These are phyloP conservation scores for Osedax fenrisi DNA, from an alignment of 2,888 invertebrate genomes.

Conservation along the genomic window DNA sequence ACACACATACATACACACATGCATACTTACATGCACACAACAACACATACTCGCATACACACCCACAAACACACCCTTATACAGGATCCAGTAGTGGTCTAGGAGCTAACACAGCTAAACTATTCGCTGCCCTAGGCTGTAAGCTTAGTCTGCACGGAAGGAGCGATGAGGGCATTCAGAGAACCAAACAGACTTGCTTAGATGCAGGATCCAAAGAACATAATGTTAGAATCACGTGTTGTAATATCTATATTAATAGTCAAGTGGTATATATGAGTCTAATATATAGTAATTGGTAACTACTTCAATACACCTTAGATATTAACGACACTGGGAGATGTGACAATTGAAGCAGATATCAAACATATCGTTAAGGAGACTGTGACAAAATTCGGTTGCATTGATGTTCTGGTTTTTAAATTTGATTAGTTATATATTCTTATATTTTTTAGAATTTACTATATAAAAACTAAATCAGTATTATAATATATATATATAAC, in stretches of 20 bases:
- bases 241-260: background rate
- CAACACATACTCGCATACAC: too few relatives aligned
- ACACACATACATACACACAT: too few relatives aligned
- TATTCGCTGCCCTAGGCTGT: background rate
- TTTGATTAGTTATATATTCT: too few relatives aligned
- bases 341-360: background rate
- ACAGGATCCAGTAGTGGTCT: background rate
- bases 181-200: background rate
- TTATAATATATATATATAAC: too few relatives aligned
- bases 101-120: background rate
- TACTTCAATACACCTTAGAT: background rate
- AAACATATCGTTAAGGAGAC: background rate
- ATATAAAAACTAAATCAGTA: too few relatives aligned
- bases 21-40: too few relatives aligned
- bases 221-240: background rate
- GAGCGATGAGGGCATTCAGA: background rate
- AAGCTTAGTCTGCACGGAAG: background rate
- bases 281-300: background rate
- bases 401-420: background rate
- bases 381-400: background rate
- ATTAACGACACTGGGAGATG: background rate
- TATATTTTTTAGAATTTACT: too few relatives aligned
- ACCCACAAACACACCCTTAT: too few relatives aligned
- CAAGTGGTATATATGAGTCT: background rate
- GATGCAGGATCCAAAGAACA: background rate